Conservation (phyloP, 1,140 invertebrate genomes). For the Micrasema longulum region DNA sequence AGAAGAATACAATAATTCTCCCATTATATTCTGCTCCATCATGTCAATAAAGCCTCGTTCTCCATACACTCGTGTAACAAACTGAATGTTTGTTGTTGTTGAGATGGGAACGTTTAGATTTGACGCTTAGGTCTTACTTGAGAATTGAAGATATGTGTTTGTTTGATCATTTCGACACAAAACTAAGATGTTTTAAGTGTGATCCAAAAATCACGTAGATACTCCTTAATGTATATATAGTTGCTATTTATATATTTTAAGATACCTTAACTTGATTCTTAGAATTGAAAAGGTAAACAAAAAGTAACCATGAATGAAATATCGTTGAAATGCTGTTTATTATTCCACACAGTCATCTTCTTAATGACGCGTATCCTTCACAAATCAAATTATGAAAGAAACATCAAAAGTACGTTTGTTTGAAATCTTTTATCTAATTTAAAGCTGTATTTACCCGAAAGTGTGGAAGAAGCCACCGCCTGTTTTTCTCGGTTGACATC, state of each 20-base stretch:
- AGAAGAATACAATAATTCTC: slow-evolving; percentile 29
- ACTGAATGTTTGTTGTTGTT: background rate
- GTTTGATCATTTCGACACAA: background rate
- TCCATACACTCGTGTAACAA: slow-evolving; percentile 7
- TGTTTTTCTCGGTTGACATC: slow-evolving; percentile 30
- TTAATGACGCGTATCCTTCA: too few species aligned
- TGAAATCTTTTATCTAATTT: too few species aligned
- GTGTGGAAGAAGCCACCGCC: slow-evolving; percentile 12
- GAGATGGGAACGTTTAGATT: slow-evolving; percentile 4
- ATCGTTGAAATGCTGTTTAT: too few species aligned
- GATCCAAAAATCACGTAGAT: background rate
- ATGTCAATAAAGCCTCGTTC: slow-evolving; percentile 15
- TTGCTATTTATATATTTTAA: too few species aligned
- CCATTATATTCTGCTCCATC: slow-evolving; percentile 32
- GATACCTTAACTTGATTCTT: too few species aligned
- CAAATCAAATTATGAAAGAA: too few species aligned
- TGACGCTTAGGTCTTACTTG: background rate
- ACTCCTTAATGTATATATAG: too few species aligned
- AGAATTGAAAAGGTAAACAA: too few species aligned
- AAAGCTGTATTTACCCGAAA: slow-evolving; percentile 39
- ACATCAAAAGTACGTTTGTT: too few species aligned
- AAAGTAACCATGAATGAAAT: too few species aligned
- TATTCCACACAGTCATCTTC: too few species aligned
- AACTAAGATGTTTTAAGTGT: slow-evolving; percentile 6
- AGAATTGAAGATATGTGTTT: background rate